Conservation (phyloP, 1,140 invertebrate species). For the Conus betulinus region DNA sequence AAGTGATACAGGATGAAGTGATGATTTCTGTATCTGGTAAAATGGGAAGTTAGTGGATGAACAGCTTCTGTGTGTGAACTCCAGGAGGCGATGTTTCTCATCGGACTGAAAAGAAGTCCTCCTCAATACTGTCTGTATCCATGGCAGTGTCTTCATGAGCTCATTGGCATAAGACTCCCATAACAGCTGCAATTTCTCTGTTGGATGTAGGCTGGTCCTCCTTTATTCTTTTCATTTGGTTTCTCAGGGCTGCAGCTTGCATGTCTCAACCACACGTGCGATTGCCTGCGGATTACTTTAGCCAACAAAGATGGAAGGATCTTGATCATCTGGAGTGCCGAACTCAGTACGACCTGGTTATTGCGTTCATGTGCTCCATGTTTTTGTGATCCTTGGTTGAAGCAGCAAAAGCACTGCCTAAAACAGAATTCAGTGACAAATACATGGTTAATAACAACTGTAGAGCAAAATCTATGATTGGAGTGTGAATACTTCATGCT, state of each 20-base stretch:
- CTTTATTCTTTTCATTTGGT: slow-evolving; percentile 33
- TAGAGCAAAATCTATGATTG: neutral
- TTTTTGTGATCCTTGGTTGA: slow-evolving; percentile 91
- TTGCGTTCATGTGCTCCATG: slow-evolving; percentile 90
- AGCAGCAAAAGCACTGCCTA: slow-evolving; percentile 94
- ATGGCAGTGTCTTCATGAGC: slow-evolving; percentile 35
- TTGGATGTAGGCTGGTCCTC: slow-evolving; percentile 5
- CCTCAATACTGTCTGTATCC: slow-evolving; percentile 40
- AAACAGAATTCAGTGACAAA: slow-evolving; percentile 35
- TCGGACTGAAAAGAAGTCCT: slow-evolving; percentile 82
- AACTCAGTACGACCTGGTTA: slow-evolving; percentile 85
- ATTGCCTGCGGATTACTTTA: slow-evolving; percentile 49
- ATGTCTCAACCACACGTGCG: slow-evolving; percentile 13
- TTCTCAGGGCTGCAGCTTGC: slow-evolving; percentile 5
- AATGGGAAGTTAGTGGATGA: slow-evolving; percentile 91
- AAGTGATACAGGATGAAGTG: slow-evolving; percentile 75
- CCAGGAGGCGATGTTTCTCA: slow-evolving; percentile 86
- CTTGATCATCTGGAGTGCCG: slow-evolving; percentile 73
- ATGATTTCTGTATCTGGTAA: slow-evolving; percentile 92
- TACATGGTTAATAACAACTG: neutral
- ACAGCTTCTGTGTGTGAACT: slow-evolving; percentile 88
- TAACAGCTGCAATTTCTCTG: slow-evolving; percentile 38
- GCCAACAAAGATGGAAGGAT: slow-evolving; percentile 66
- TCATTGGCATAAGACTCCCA: slow-evolving; percentile 43
- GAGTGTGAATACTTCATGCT: too few relatives aligned